A percentile compares a stretch with the other conserved stretches of the same genome.
Evolutionary conservation across 1,140 invertebrate genomes (phyloP).

Genomic region (Macrosteles quadrilineatus): DNA sequence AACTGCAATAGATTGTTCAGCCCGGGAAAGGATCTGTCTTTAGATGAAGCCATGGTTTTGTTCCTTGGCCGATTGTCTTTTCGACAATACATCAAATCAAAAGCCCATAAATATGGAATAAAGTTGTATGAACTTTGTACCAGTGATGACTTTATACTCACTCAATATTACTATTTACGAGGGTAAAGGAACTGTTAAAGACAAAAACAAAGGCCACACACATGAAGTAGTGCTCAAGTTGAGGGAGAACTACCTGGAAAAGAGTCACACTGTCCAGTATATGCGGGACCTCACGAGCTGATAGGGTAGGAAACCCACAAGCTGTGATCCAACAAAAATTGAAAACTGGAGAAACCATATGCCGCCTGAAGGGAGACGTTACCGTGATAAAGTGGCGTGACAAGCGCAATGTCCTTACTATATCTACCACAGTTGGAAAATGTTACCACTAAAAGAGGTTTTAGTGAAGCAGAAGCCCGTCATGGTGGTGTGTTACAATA

Average conservation of each 20-base stretch:
- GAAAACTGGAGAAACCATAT: neutral
- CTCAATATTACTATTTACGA: slow-evolving; percentile 31
- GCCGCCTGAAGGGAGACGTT: slow-evolving; percentile 34
- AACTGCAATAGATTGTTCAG: neutral
- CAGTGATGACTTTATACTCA: slow-evolving; percentile 31
- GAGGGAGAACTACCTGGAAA: slow-evolving; percentile 50
- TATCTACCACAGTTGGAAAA: slow-evolving; percentile 41
- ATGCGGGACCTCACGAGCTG: slow-evolving; percentile 36
- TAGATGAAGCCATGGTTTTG: slow-evolving; percentile 36
- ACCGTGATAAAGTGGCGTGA: slow-evolving; percentile 43
- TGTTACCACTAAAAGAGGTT: slow-evolving; percentile 35
- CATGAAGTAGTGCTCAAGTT: slow-evolving; percentile 32
- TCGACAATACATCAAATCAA: slow-evolving; percentile 46
- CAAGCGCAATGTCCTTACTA: slow-evolving; percentile 41
- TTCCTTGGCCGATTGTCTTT: slow-evolving; percentile 46
- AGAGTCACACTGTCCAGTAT: slow-evolving; percentile 33
- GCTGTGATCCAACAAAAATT: neutral
- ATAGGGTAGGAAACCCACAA: slow-evolving; percentile 31
- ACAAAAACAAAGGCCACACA: slow-evolving; percentile 14
- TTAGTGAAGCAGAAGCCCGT: slow-evolving; percentile 27
- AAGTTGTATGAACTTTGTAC: slow-evolving; percentile 45
- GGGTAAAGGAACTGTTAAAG: slow-evolving; percentile 16
- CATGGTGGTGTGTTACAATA: slow-evolving; percentile 34
- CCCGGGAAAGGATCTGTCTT: neutral
- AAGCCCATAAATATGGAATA: slow-evolving; percentile 46